Base-by-base conservation (phyloP, 2,888 invertebrate species). In the Dicranocentrus wangi region DNA sequence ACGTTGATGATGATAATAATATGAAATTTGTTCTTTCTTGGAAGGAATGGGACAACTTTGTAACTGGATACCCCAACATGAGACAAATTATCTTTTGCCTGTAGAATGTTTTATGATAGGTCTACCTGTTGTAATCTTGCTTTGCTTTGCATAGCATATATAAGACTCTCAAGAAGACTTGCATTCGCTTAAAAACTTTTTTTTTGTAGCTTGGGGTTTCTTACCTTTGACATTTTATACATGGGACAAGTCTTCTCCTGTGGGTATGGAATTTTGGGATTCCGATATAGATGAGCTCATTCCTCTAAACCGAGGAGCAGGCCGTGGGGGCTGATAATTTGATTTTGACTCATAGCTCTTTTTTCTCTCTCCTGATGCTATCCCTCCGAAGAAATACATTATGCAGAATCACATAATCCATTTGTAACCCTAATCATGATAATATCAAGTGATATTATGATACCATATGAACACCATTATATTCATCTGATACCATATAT, bases 1-100 rank as follows among this genome's bases (percentile, higher is more conserved):
- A 65, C 58, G 78, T 71, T 70, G 78, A 78, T 78, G 78, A 71
- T 78, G 71, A 78, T 78, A 70, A 78, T 78, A 78, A 78, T 78
- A 60, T 68, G 68, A 77, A 69, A 77, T 70, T 71, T 78, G 70
- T 70, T 78, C 70, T 58, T 55, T 51, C 65, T 55, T 69, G 61
- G 69, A 71, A 71, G 65, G 78, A 78, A 78, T 78, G 71, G 78
- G 78, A 78, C 78, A 71, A 78, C 55, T 77, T 70, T 78, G 78
- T 78, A 78, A 78, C 71, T 71, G 65, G 78, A 78, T 78, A 78
- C 71, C 78, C 28, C 70, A 71, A 78, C 78, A 78, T 78, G 78
- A 70, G 78, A 78, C 78, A 78, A 78, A 78, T 78, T 78, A 78
- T 78, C 78, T 78, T 78, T 63, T 70, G 53, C 71, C 78, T 58